A percentile compares a stretch with the other conserved stretches of the same genome.
Evolutionary conservation across 1,140 invertebrate species (phyloP).

Genomic region (Monochamus saltuarius): DNA sequence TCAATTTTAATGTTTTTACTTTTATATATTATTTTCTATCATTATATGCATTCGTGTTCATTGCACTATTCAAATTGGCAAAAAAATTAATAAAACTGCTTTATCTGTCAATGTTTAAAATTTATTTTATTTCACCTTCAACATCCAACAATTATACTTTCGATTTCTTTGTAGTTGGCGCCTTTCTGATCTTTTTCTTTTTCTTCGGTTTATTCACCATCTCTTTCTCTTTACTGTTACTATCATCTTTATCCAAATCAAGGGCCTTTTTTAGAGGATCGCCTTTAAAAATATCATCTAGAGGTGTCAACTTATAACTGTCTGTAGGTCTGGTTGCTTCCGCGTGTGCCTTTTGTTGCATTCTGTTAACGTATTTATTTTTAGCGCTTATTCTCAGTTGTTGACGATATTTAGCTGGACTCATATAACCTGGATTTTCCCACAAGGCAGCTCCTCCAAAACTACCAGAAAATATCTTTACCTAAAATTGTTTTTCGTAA

Average conservation of each 20-base stretch:
- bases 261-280: constrained; percentile 51
- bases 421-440: constrained; percentile 91
- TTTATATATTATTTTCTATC: too few relatives aligned
- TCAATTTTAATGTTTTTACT: too few relatives aligned
- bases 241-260: constrained; percentile 23
- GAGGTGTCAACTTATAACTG: constrained; percentile 63
- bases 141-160: too few relatives aligned
- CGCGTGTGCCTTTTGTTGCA: constrained; percentile 76
- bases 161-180: background rate
- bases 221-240: constrained; percentile 8
- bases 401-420: constrained; percentile 81
- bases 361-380: constrained; percentile 70
- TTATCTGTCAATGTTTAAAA: too few relatives aligned
- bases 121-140: too few relatives aligned
- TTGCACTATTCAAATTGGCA: too few relatives aligned
- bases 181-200: constrained; percentile 24
- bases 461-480: constrained; percentile 86
- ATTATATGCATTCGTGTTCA: too few relatives aligned
- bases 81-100: too few relatives aligned
- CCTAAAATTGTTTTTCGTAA: constrained; percentile 46
- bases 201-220: background rate
- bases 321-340: constrained; percentile 69
- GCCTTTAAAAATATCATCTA: constrained; percentile 67
- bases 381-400: constrained; percentile 67
- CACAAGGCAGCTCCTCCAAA: constrained; percentile 91